Conservation (phyloP, 2,113 vertebrate genomes). For the Urocynchramus pylzowi region DNA sequence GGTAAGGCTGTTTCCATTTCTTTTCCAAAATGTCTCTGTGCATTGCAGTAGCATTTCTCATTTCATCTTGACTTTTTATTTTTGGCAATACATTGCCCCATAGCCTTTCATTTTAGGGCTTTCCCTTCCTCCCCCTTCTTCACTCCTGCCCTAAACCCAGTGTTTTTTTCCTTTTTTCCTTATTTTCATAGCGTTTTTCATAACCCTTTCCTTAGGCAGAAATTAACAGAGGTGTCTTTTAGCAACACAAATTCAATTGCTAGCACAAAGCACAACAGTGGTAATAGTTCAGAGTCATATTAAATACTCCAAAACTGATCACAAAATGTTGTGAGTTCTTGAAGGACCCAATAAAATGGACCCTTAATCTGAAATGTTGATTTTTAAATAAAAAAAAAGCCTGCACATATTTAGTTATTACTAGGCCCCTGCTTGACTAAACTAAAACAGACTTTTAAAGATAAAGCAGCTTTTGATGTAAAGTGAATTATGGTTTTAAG, state of each 20-base stretch:
- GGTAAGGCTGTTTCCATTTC: constrained; percentile 76
- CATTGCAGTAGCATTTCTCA: constrained; percentile 29
- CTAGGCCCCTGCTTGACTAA: constrained; percentile 28
- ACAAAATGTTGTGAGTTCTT: neutral
- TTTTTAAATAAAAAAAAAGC: neutral
- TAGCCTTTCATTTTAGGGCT: constrained; percentile 23
- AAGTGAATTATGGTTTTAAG: constrained; percentile 49
- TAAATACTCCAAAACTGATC: neutral
- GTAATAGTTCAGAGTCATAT: neutral
- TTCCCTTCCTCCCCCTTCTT: neutral
- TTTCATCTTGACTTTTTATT: constrained; percentile 27
- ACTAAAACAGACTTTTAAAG: constrained; percentile 12
- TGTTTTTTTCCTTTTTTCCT: neutral
- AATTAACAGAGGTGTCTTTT: neutral
- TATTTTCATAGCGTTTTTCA: constrained; percentile 5
- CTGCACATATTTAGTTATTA: neutral
- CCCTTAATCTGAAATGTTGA: neutral
- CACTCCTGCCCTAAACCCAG: neutral
- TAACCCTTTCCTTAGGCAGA: constrained; percentile 43
- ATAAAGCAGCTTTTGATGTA: constrained; percentile 50
- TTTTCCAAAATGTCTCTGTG: neutral
- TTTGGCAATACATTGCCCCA: neutral
- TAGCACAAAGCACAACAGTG: neutral
- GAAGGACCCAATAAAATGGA: neutral
- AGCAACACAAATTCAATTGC: neutral